Base-by-base conservation (phyloP, 2,888 invertebrate species). In the Sinohyriopsis cumingii region DNA sequence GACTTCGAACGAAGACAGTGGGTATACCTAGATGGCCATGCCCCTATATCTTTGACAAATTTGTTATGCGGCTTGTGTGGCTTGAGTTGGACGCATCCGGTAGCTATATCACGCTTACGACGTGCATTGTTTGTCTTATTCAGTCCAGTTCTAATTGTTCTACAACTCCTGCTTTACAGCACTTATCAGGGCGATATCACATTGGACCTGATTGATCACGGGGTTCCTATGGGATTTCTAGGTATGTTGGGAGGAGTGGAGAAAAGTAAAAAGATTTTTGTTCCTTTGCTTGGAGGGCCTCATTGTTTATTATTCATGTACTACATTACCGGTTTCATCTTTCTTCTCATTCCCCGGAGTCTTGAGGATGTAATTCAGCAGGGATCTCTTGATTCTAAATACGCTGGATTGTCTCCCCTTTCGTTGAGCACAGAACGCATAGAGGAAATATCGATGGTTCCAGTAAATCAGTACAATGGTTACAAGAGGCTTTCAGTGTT, bases 211-310 rank as follows among this genome's bases (percentile, higher is more conserved):
- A 33, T 75, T 12, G 63, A 70, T 12, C 75, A 75, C 54, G 72
- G 65, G 19, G 55, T 28, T 65, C 75, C 75, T 20, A 59, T 75
- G 61, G 72, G 70, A 22, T 75, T 72, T 65, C 67, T 75, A 7
- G 72, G 72, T 18, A 69, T 75, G 70, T 61, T 75, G 15, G 72
- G 65, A 12, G 75, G 75, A 7, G 66, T 70, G 59, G 65, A 75
- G 33, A 72, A 66, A 55, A 72, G 75, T 55, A 57, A 55, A 57
- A 25, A 55, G 5, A 67, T 62, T 53, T 75, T 72, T 57, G 25
- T 72, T 19, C 72, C 72, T 45, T 22, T 65, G 18, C 63, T 75
- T 28, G 75, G 72, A 18, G 75, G 75, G 7, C 75, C 75, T 18
- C 70, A 63, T 54, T 28, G 55, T 56, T 60, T 75, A 24, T 55